Evolutionary conservation across 2,113 vertebrate species (phyloP).

Genomic region (Sinocyclocheilus anophthalmus): DNA sequence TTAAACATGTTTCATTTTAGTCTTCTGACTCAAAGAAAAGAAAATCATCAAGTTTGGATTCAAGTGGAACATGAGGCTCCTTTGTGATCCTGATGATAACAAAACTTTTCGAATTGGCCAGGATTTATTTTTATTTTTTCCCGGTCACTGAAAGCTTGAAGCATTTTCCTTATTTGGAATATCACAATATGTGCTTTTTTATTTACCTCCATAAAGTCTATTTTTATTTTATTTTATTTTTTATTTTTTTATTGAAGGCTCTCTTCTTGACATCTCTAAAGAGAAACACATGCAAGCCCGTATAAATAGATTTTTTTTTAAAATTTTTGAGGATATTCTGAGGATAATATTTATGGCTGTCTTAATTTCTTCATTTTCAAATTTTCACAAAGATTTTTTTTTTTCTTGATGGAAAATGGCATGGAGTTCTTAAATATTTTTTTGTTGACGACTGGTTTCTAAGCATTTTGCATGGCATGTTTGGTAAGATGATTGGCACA

Average conservation of each 20-base stretch:
- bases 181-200: background rate
- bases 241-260: background rate
- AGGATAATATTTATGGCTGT: too few species aligned
- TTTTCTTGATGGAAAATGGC: too few species aligned
- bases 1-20: conserved; percentile 46
- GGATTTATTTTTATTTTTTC: too few species aligned
- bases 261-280: background rate
- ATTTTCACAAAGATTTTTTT: too few species aligned
- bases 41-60: conserved; percentile 63
- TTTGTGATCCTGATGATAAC: conserved; percentile 56
- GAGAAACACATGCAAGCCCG: background rate
- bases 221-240: background rate
- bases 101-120: background rate
- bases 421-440: too few species aligned
- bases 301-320: background rate
- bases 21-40: background rate
- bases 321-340: too few species aligned
- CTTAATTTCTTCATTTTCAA: too few species aligned
- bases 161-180: background rate
- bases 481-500: too few species aligned
- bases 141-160: background rate
- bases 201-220: background rate
- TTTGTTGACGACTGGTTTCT: too few species aligned
- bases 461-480: too few species aligned
- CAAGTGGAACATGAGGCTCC: conserved; percentile 63